These are phyloP conservation scores for Chironomus tepperi DNA, from an alignment of 1,140 invertebrate species.

Conservation along the genomic window DNA sequence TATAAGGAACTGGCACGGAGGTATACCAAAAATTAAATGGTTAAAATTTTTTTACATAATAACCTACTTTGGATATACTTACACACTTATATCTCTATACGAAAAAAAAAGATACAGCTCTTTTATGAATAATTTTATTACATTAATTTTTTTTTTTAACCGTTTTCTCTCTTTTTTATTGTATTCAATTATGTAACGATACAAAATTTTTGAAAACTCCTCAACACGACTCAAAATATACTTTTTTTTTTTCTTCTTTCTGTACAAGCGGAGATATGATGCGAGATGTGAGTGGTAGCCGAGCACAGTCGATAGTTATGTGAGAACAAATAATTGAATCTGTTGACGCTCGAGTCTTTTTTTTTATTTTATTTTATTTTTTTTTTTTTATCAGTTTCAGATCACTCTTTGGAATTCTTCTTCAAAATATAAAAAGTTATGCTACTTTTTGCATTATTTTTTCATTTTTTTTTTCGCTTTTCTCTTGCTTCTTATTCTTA, in stretches of 20 bases:
- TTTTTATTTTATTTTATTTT: too few species aligned
- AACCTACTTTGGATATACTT: constrained; percentile 22
- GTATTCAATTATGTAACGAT: constrained; percentile 18
- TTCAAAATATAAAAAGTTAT: too few species aligned
- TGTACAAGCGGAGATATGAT: background rate
- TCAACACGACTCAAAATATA: too few species aligned
- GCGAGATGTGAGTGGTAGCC: background rate
- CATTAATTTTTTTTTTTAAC: constrained; percentile 20
- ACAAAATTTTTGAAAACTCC: background rate
- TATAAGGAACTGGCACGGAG: background rate
- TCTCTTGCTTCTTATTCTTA: background rate
- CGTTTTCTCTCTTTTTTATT: constrained; percentile 20
- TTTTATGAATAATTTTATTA: constrained; percentile 24
- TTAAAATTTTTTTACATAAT: constrained; percentile 17
- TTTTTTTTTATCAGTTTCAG: background rate
- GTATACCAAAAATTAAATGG: constrained; percentile 18
- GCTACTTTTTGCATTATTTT: background rate
- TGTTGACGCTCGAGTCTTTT: background rate
- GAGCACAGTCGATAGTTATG: background rate
- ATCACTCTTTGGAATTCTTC: background rate
- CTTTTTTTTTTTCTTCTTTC: background rate
- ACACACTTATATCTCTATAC: background rate
- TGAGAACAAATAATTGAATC: background rate
- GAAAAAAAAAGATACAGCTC: constrained; percentile 2
- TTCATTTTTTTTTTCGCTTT: background rate